Base-by-base conservation (phyloP, 2,113 vertebrate species). In the Puntigrus tetrazona region DNA sequence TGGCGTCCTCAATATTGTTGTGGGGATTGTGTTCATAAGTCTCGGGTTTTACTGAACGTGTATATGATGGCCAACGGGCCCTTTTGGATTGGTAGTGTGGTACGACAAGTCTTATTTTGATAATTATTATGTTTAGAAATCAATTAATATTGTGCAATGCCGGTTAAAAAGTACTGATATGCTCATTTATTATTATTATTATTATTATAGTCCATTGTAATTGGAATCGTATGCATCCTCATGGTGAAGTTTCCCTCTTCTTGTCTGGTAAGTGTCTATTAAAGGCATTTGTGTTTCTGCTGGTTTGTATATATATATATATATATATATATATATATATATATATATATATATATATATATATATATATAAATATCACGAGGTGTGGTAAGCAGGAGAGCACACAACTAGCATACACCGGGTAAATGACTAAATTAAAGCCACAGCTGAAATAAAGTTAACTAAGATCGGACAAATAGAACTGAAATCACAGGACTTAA, bases 261-360 rank as follows among this genome's bases (percentile, higher is more conserved):
- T 18, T 92, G 91, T 82, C 52, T 94, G 92, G 93, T 94, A 84
- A 92, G 94, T 91, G 22, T 59, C 3, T 31, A 14, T 38, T 31
- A 55, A 29, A 36, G 65, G 20, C 11, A 73, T 72, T 9, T 36
- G 31, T 67, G 18, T 36, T 69, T 67, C 10, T 75, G 79, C 31
- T 67, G 6, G 67, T 5, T 73, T 75, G 77, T 74, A 13, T 47
- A 20, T 43, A 18, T 50, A 3, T 50, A 5, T 50, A n/a, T n/a
- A n/a, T n/a, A n/a, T n/a, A n/a, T n/a, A n/a, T n/a, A n/a, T n/a
- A n/a, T n/a, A n/a, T n/a, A n/a, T n/a, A n/a, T n/a, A n/a, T n/a
- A n/a, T n/a, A n/a, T n/a, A n/a, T n/a, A n/a, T n/a, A n/a, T n/a
- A n/a, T n/a, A n/a, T n/a, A n/a, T n/a, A n/a, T n/a, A n/a, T n/a